Conservation (phyloP, 2,113 vertebrate genomes). For the Nycticorax nycticorax region DNA sequence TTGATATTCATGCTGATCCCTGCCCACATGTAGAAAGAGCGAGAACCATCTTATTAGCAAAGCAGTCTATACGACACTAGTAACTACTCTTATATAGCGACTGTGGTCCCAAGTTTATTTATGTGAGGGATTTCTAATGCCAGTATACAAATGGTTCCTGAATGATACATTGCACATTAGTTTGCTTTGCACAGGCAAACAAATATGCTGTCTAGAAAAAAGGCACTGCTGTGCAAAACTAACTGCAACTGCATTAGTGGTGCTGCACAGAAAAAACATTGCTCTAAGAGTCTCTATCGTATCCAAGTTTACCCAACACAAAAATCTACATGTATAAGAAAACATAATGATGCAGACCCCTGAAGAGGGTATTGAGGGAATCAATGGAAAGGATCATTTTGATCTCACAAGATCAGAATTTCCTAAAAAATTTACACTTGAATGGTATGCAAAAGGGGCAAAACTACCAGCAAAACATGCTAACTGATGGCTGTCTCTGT, state of each 20-base stretch:
- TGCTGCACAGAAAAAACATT: neutral
- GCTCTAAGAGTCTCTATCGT: neutral
- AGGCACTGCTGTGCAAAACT: neutral
- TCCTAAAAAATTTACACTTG: neutral
- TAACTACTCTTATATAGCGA: rapidly evolving
- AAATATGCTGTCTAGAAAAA: neutral
- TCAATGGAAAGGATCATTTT: neutral
- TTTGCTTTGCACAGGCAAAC: neutral
- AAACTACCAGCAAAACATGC: neutral
- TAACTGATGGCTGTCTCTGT: neutral
- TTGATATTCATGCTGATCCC: neutral
- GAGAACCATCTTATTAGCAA: neutral
- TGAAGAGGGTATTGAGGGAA: neutral
- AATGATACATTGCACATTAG: neutral
- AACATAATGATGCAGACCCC: neutral
- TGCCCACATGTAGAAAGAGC: neutral
- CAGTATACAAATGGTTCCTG: neutral
- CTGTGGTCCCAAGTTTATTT: neutral
- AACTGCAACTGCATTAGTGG: neutral
- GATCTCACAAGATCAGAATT: neutral
- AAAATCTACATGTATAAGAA: neutral
- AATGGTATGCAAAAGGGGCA: neutral
- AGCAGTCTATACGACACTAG: neutral
- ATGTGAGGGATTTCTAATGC: neutral
- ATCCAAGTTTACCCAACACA: neutral